These are phyloP conservation scores for Remorina albescens DNA, from an alignment of 2,797 vertebrate genomes.

Conservation along the genomic window DNA sequence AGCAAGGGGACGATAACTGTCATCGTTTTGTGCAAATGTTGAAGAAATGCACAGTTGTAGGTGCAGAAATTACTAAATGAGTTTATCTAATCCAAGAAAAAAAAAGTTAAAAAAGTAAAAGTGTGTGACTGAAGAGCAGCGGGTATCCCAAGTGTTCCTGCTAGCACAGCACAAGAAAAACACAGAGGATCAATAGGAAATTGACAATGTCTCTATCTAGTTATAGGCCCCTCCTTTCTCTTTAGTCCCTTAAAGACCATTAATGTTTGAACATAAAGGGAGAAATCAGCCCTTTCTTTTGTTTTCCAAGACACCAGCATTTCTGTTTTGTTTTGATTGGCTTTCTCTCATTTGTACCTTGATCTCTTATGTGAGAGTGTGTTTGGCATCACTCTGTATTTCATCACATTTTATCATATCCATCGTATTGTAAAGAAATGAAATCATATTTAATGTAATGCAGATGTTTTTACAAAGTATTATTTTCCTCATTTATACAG, in stretches of 20 bases:
- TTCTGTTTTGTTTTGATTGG: neutral
- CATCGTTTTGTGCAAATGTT: neutral
- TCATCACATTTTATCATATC: neutral
- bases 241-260: slow-evolving; percentile 38
- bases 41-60: slow-evolving; percentile 32
- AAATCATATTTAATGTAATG: neutral
- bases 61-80: slow-evolving; percentile 33
- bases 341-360: neutral
- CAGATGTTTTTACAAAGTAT: neutral
- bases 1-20: slow-evolving; percentile 5
- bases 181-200: slow-evolving; percentile 62
- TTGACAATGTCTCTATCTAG: slow-evolving; percentile 64
- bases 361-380: neutral
- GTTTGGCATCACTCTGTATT: neutral
- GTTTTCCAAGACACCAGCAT: slow-evolving; percentile 12
- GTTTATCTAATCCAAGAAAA: slow-evolving; percentile 44
- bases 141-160: slow-evolving; percentile 20
- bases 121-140: slow-evolving; percentile 33
- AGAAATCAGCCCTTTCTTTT: slow-evolving; percentile 23
- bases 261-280: slow-evolving; percentile 23
- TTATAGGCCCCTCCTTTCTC: slow-evolving; percentile 49
- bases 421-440: neutral
- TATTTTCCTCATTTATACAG: neutral
- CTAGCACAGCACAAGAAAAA: slow-evolving; percentile 47
- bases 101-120: too few relatives aligned